Base-by-base conservation (phyloP, 1,140 invertebrate genomes). In the Temnothorax nylanderi region DNA sequence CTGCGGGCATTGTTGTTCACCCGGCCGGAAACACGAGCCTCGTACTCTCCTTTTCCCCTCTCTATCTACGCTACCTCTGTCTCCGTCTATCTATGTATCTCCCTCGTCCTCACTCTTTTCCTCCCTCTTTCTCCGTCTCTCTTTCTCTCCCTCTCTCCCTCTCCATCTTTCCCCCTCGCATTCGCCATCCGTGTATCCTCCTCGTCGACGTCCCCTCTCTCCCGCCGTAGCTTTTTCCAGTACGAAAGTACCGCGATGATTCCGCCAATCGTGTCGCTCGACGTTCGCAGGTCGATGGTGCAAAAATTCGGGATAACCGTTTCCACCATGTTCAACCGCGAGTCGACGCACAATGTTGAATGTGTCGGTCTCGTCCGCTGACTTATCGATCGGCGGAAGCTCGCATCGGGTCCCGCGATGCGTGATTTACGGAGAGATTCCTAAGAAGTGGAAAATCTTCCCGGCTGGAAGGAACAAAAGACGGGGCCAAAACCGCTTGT, bases 1-100 rank as follows among this genome's bases (percentile, higher is more conserved):
- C 94, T 95, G 94, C 93, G 92, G 92, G 94, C 93, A 95, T 95
- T 95, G 94, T 95, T 95, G 94, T 92, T 93, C 91, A 92, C 90
- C 92, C 94, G 91, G 91, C 91, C 93, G 92, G 95, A 95, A 94
- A 95, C 92, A 94, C 94, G 94, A 95, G 94, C 93, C 90, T 85
- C 87, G 85, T 91, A 91, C 78, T 90, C 90, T 87, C 74, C 75
- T 88, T 86, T 87, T 78, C 88, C 86, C 82, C 77, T 88, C 74
- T 77, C 81, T 88, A 90, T 87, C 87, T 26, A 85, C 82, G 60
- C 80, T 89, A 54, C 18, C 69, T 49, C 65, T 49, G 21, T 85
- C 64, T 85, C 78, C 85, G 69, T 89, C 77, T 60, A n/a, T 5
- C 77, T 3, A 5, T 6, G 37, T 69, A 82, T 88, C 58, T 34